Percentiles rank a stretch among this genome's conserved stretches.
phyloP scores from a whole-genome alignment of 2,888 invertebrate genomes.

The Drosophila antonietae region DNA sequence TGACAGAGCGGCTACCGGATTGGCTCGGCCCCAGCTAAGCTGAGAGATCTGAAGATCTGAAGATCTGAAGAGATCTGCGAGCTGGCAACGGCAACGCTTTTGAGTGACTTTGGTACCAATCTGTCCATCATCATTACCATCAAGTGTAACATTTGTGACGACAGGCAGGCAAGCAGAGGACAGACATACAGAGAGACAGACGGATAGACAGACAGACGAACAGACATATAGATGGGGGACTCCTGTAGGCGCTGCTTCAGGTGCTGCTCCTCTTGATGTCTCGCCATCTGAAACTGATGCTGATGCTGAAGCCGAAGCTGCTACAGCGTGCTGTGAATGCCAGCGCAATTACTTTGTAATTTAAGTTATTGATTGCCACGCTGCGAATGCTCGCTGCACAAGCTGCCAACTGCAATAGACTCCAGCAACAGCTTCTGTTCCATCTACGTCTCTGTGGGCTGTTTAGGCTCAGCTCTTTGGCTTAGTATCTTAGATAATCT shows the following conservation, averaged over 20 bases:
- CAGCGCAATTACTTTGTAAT: constrained; percentile 84
- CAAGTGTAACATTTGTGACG: constrained; percentile 81
- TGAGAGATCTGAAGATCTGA: constrained; percentile 45
- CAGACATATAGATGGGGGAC: constrained; percentile 47
- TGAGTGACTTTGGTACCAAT: constrained; percentile 84
- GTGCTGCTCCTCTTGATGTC: constrained; percentile 44
- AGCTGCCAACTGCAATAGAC: constrained; percentile 44
- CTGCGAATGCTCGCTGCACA: constrained; percentile 67
- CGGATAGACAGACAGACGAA: constrained; percentile 14
- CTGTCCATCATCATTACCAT: constrained; percentile 84
- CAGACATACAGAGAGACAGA: constrained; percentile 37
- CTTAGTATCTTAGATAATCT: constrained; percentile 67
- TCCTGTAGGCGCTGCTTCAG: constrained; percentile 44
- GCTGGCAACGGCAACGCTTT: constrained; percentile 68
- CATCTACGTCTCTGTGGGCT: constrained; percentile 37
- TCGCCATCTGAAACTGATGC: constrained; percentile 46
- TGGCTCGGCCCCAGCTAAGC: constrained; percentile 67
- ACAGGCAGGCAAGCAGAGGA: constrained; percentile 74
- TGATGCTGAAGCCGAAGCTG: constrained; percentile 53
- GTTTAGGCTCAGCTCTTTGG: constrained; percentile 46
- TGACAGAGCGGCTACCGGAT: constrained; percentile 82
- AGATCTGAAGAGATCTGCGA: constrained; percentile 37
- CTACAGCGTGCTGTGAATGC: constrained; percentile 80
- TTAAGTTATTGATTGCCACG: constrained; percentile 84
- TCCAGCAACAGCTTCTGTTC: constrained; percentile 9